Conservation (phyloP, 2,797 vertebrate species). For the Peromyscus aztecus region DNA sequence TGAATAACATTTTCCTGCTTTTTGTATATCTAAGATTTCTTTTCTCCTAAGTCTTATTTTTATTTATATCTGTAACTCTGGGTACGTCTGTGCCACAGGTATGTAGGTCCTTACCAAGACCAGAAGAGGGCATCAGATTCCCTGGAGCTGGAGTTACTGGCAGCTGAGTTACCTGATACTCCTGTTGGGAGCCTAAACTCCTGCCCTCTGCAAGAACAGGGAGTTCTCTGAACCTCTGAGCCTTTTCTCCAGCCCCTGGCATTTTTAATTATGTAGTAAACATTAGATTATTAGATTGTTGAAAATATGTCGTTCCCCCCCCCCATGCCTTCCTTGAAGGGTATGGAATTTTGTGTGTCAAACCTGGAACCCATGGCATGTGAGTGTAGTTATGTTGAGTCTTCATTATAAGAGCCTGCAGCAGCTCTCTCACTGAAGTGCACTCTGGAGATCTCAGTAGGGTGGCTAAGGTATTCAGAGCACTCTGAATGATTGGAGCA, state of each 20-base stretch:
- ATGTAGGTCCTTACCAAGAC: not conserved
- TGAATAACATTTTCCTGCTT: not conserved
- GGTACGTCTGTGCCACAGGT: not conserved
- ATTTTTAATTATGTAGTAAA: slow-evolving; percentile 3
- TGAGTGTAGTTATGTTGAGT: not conserved
- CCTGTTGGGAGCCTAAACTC: not conserved
- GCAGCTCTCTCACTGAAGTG: not conserved
- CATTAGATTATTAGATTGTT: not conserved
- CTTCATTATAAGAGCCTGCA: not conserved
- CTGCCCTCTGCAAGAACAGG: not conserved
- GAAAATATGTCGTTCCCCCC: not conserved
- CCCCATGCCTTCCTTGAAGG: not conserved
- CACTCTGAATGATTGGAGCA: not conserved
- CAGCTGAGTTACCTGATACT: not conserved
- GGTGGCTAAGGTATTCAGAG: not conserved
- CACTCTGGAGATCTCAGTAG: not conserved
- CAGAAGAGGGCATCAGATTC: not conserved
- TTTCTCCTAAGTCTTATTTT: not conserved
- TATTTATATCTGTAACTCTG: not conserved
- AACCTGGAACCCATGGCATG: not conserved
- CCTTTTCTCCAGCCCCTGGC: not conserved
- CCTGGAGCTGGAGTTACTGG: no score
- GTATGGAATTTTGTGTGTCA: not conserved
- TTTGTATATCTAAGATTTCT: not conserved
- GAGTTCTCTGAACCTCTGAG: not conserved